Conservation (phyloP, 2,888 invertebrate species). For the Nymphalis c-album region DNA sequence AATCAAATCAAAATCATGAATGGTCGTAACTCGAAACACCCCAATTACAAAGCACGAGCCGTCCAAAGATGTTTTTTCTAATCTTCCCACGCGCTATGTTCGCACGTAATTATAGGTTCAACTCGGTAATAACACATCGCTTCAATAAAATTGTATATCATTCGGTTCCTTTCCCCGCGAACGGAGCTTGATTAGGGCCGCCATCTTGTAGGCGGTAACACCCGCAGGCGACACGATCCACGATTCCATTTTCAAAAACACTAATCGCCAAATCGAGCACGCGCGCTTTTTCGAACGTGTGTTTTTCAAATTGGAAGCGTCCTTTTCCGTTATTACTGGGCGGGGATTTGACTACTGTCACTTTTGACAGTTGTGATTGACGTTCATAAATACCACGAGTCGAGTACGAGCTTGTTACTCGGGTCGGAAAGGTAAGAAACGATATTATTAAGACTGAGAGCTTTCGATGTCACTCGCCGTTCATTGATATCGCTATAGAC, state of each 20-base stretch:
- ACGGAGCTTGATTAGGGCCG: conserved; percentile 76
- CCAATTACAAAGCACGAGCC: conserved; percentile 78
- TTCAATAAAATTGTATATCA: conserved; percentile 81
- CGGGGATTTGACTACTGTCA: conserved; percentile 79
- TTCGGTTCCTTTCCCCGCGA: conserved; percentile 74
- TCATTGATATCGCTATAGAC: conserved; percentile 28
- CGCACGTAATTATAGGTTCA: conserved; percentile 76
- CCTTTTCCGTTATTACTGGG: conserved; percentile 73
- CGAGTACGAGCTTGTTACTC: conserved; percentile 72
- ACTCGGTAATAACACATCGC: conserved; percentile 78
- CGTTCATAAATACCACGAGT: conserved; percentile 72
- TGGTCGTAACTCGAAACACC: conserved; percentile 52
- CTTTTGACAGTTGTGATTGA: conserved; percentile 78
- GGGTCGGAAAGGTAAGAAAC: conserved; percentile 60
- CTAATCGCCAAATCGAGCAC: conserved; percentile 79
- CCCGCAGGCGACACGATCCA: conserved; percentile 79
- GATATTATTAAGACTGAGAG: conserved; percentile 64
- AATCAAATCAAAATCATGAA: conserved; percentile 68
- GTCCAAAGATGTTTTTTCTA: conserved; percentile 72
- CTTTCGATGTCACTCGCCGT: conserved; percentile 56
- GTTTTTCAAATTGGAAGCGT: conserved; percentile 78
- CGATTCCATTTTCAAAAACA: conserved; percentile 79
- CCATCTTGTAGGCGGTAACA: conserved; percentile 79
- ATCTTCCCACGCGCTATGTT: conserved; percentile 78
- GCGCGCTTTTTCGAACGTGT: conserved; percentile 76